Evolutionary conservation across 2,113 vertebrate species (phyloP).

Genomic region (Nycticorax nycticorax): DNA sequence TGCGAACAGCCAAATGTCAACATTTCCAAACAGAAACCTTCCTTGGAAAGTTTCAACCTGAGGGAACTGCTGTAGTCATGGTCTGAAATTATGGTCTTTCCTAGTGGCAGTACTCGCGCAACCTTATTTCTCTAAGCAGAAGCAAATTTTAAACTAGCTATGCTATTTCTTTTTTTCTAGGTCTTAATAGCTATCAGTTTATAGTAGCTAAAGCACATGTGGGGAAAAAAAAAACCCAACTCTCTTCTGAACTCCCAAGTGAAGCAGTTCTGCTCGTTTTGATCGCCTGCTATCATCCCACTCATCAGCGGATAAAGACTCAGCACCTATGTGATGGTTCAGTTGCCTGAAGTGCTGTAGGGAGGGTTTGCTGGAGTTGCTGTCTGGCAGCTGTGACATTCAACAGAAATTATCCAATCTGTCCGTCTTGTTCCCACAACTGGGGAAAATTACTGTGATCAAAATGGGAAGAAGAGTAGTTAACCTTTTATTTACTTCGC

Average conservation of each 20-base stretch:
- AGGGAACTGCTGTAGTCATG: background rate
- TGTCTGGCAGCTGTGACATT: background rate
- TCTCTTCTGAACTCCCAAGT: background rate
- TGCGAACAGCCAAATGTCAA: background rate
- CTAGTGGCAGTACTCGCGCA: background rate
- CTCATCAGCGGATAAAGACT: background rate
- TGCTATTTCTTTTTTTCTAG: background rate
- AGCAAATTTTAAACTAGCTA: background rate
- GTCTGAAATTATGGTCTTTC: background rate
- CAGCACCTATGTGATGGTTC: background rate
- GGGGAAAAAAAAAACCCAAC: background rate
- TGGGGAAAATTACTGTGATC: conserved; percentile 37
- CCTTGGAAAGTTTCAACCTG: background rate
- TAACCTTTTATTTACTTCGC: conserved; percentile 11
- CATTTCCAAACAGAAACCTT: background rate
- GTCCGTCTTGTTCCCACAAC: background rate
- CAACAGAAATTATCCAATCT: background rate
- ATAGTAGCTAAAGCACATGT: background rate
- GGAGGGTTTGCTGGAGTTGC: background rate
- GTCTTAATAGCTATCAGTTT: background rate
- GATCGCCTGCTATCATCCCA: background rate
- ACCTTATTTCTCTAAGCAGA: background rate
- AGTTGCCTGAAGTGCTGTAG: background rate
- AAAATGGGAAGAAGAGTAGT: background rate
- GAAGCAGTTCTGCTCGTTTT: background rate